Conservation (phyloP, 2,888 invertebrate species). For the Erynnis tages region DNA sequence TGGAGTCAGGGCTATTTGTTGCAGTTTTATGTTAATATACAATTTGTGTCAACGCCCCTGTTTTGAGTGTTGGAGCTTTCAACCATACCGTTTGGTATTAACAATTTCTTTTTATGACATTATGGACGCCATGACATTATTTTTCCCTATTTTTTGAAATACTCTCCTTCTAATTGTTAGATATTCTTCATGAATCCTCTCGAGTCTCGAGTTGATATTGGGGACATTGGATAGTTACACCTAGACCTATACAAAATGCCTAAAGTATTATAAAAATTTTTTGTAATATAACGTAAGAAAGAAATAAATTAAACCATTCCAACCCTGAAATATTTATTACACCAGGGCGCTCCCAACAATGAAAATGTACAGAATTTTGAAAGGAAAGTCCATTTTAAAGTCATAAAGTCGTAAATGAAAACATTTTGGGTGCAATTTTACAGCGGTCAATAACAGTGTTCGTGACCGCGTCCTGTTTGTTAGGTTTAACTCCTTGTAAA, state of each 20-base stretch:
- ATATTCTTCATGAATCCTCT: no score
- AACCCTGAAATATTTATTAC: no score
- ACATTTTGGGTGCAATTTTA: slow-evolving; percentile 25
- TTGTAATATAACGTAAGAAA: no score
- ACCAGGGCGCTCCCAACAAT: no score
- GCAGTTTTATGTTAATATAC: slow-evolving; percentile 40
- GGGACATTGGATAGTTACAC: no score
- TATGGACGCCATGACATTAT: no score
- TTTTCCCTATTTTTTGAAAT: no score
- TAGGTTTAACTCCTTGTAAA: slow-evolving; percentile 72
- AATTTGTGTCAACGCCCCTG: slow-evolving; percentile 29
- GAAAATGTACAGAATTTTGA: neutral
- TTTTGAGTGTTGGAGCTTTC: slow-evolving; percentile 14
- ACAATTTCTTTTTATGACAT: slow-evolving; percentile 26
- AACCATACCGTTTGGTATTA: slow-evolving; percentile 6
- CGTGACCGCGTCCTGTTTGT: slow-evolving; percentile 59
- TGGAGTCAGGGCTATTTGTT: slow-evolving; percentile 51
- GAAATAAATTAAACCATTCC: no score
- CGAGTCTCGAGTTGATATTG: no score
- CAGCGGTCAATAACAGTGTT: slow-evolving; percentile 39
- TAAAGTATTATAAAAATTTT: no score
- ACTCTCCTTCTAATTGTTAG: no score
- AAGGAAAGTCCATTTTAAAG: neutral
- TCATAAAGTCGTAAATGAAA: slow-evolving; percentile 10
- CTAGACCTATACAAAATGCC: no score